Percentiles rank a stretch among this genome's conserved stretches.
phyloP scores from a whole-genome alignment of 2,113 vertebrate species.

The Labrus mixtus region DNA sequence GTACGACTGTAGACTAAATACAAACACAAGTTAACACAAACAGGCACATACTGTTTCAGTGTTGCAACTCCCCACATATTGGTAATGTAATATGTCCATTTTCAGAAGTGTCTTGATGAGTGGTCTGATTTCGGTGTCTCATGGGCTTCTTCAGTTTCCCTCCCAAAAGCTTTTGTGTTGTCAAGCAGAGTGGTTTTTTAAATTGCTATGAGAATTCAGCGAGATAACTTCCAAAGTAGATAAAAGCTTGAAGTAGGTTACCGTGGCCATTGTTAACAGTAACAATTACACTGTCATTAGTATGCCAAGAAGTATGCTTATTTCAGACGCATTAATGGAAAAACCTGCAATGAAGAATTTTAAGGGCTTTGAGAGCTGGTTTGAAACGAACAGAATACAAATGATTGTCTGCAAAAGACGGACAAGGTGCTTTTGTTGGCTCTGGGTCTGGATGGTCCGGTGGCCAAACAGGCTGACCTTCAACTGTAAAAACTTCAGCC shows the following conservation, averaged over 20 bases:
- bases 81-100: background rate
- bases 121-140: background rate
- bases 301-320: slow-evolving; percentile 47
- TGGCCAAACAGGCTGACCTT: slow-evolving; percentile 12
- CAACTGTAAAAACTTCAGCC: slow-evolving; percentile 11
- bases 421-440: slow-evolving; percentile 17
- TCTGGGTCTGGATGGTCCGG: background rate
- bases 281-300: slow-evolving; percentile 56
- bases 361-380: background rate
- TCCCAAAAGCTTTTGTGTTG: background rate
- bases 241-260: slow-evolving; percentile 35
- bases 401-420: slow-evolving; percentile 27
- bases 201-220: slow-evolving; percentile 14
- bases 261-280: slow-evolving; percentile 42
- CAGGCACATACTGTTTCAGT: slow-evolving; percentile 6
- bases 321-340: slow-evolving; percentile 39
- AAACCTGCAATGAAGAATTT: slow-evolving; percentile 20
- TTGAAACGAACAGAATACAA: slow-evolving; percentile 48
- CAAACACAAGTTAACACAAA: slow-evolving; percentile 15
- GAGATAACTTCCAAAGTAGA: slow-evolving; percentile 37
- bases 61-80: background rate
- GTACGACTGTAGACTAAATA: slow-evolving; percentile 56
- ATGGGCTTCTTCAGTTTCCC: background rate
- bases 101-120: background rate
- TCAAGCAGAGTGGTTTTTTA: slow-evolving; percentile 32